A percentile compares a stretch with the other conserved stretches of the same genome.
Conservation (phyloP, 1,140 invertebrate species). For the Apocrypta bakeri region DNA sequence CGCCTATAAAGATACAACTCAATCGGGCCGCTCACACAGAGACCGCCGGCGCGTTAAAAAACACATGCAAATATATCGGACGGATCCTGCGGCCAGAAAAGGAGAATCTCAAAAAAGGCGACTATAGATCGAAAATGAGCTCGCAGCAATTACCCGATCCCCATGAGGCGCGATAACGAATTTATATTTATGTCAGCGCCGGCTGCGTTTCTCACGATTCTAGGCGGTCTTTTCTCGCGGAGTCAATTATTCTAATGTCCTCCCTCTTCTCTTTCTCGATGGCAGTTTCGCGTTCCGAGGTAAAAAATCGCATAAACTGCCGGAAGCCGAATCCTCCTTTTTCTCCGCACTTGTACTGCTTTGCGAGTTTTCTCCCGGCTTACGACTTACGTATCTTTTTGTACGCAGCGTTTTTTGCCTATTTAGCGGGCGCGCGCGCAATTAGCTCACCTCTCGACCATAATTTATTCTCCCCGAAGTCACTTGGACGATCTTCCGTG, state of each 20-base stretch:
- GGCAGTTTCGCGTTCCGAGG: conserved; percentile 34
- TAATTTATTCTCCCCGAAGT: too few species aligned
- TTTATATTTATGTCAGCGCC: background rate
- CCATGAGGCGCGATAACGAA: too few species aligned
- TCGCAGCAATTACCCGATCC: conserved; percentile 13
- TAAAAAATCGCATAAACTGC: conserved; percentile 59
- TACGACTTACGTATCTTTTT: too few species aligned
- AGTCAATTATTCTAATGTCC: conserved; percentile 29
- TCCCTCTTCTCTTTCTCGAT: conserved; percentile 50
- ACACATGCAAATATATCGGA: background rate
- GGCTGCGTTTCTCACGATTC: conserved; percentile 39
- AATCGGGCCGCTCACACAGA: too few species aligned
- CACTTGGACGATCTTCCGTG: too few species aligned
- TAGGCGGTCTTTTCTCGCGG: background rate
- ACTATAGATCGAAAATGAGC: background rate
- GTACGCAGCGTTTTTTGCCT: too few species aligned
- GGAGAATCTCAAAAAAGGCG: background rate
- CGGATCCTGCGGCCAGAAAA: background rate
- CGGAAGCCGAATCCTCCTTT: conserved; percentile 50
- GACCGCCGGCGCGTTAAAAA: background rate
- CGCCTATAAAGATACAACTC: too few species aligned
- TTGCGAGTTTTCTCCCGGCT: too few species aligned
- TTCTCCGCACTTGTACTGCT: too few species aligned
- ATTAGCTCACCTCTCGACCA: too few species aligned
- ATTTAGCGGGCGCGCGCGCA: too few species aligned